Conservation (phyloP, 1,140 invertebrate genomes). For the Papilio xuthus region DNA sequence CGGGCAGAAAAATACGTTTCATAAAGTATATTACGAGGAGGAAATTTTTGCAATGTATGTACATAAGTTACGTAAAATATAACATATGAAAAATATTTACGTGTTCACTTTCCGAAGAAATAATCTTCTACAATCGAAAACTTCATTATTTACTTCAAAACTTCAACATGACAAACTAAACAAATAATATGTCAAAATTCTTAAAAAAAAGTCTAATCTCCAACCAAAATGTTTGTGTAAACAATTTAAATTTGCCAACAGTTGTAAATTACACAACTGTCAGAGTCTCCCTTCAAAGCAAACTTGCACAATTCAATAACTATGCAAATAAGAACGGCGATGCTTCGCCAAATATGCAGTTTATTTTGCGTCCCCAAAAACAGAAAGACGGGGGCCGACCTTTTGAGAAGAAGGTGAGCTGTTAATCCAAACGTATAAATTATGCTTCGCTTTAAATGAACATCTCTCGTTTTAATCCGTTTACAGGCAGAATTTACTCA, state of each 20-base stretch:
- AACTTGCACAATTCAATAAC: conserved; percentile 38
- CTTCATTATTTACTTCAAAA: neutral
- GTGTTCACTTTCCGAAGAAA: no score
- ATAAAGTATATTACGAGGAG: no score
- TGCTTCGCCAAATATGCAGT: conserved; percentile 37
- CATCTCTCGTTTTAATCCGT: neutral
- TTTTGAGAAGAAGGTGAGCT: conserved; percentile 6
- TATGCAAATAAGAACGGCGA: conserved; percentile 34
- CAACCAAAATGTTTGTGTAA: conserved; percentile 23
- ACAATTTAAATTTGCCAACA: conserved; percentile 32
- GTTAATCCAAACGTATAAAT: conserved; percentile 32
- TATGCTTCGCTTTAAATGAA: conserved; percentile 8
- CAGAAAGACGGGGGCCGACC: neutral
- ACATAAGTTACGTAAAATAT: no score
- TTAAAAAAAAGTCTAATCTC: neutral
- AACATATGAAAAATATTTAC: no score
- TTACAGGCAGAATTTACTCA: neutral
- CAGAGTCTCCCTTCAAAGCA: conserved; percentile 37
- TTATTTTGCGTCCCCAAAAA: conserved; percentile 27
- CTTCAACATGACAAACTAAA: neutral
- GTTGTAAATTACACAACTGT: conserved; percentile 37
- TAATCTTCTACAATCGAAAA: no score
- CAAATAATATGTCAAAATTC: neutral
- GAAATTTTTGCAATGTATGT: no score
- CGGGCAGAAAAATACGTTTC: no score